Conservation (phyloP, 2,888 invertebrate species). For the Drosophila nr. perissopoda region DNA sequence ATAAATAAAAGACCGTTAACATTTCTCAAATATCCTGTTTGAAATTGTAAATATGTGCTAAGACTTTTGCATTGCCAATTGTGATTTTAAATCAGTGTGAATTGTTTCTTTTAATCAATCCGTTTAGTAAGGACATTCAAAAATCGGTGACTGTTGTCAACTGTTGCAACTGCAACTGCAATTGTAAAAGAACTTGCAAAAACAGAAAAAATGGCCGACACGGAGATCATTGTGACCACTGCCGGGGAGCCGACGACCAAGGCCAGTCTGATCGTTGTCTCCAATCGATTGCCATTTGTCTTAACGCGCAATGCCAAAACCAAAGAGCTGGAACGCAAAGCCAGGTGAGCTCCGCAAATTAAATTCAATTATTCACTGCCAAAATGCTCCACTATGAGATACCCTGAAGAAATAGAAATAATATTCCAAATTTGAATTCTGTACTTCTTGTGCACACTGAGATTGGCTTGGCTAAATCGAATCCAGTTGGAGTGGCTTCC, state of each 20-base stretch:
- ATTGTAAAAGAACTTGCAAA: slow-evolving; percentile 6
- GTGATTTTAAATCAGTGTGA: slow-evolving; percentile 30
- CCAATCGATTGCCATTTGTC: slow-evolving; percentile 95
- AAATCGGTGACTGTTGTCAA: not conserved
- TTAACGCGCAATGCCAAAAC: slow-evolving; percentile 90
- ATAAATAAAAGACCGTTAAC: not conserved
- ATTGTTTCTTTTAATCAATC: slow-evolving; percentile 11
- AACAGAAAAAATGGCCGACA: slow-evolving; percentile 77
- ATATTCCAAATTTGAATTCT: not conserved
- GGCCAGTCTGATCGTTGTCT: slow-evolving; percentile 95
- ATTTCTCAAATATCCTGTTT: slow-evolving; percentile 3
- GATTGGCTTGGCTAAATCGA: not conserved
- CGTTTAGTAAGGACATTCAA: slow-evolving; percentile 14
- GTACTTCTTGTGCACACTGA: not conserved
- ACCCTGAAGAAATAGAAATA: not conserved
- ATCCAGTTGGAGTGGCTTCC: not conserved
- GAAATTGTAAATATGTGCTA: slow-evolving; percentile 14
- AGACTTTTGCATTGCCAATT: slow-evolving; percentile 10
- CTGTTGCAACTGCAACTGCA: slow-evolving; percentile 5
- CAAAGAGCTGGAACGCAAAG: slow-evolving; percentile 91
- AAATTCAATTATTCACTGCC: not conserved
- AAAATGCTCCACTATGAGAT: not conserved
- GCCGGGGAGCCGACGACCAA: slow-evolving; percentile 84
- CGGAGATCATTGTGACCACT: slow-evolving; percentile 84
- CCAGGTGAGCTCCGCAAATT: slow-evolving; percentile 89